A percentile compares a stretch with the other conserved stretches of the same genome.
These are phyloP conservation scores for Pardalotus punctatus DNA, from an alignment of 2,113 vertebrate species.

Conservation along the genomic window DNA sequence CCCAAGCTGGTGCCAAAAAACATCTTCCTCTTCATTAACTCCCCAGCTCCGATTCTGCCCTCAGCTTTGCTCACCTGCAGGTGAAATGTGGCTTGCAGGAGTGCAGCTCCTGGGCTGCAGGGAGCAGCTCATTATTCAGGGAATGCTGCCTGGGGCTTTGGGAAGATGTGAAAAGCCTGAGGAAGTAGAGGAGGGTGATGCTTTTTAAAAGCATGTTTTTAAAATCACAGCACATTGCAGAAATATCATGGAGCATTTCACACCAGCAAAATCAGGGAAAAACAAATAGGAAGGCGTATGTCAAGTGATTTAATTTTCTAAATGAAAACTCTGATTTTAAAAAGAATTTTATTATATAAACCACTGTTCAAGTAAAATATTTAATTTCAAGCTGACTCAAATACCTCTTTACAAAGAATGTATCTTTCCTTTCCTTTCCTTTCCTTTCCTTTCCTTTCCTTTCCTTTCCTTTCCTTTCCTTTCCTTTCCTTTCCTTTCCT, in stretches of 20 bases:
- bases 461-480: no score
- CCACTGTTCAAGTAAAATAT: not conserved
- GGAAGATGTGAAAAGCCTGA: not conserved
- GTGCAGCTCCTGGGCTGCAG: not conserved
- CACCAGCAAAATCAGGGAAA: not conserved
- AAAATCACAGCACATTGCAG: not conserved
- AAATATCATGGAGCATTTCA: not conserved
- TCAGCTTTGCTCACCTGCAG: fast-evolving
- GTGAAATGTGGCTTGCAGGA: not conserved
- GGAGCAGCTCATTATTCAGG: not conserved
- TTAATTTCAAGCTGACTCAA: not conserved
- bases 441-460: no score
- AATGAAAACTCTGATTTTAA: not conserved
- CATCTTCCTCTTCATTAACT: not conserved
- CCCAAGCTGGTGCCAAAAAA: not conserved
- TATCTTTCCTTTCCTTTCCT: not conserved
- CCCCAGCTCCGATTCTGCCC: not conserved
- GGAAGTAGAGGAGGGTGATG: not conserved
- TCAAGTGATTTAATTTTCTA: not conserved
- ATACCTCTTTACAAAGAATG: not conserved
- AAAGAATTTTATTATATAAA: not conserved
- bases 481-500: no score
- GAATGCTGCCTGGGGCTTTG: not conserved
- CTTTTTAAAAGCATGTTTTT: not conserved
- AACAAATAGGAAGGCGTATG: not conserved